These are phyloP conservation scores for Rhinolophus ferrumequinum DNA, from an alignment of 2,113 vertebrate genomes.

Conservation along the genomic window DNA sequence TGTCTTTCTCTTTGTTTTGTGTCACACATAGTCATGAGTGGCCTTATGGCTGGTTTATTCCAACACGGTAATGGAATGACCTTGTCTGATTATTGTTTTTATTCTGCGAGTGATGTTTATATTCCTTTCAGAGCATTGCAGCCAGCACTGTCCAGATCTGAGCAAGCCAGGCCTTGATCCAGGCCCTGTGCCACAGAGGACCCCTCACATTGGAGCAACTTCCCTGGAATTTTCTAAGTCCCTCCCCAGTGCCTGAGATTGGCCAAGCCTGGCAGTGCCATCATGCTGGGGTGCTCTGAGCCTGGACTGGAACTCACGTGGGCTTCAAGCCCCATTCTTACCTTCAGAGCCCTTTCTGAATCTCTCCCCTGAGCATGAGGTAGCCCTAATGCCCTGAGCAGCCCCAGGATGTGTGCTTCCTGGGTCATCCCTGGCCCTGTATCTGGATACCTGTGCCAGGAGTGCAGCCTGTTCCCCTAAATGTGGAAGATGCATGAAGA, in stretches of 20 bases:
- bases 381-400: fast-evolving
- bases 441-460: background rate
- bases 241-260: background rate
- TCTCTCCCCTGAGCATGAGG: no score
- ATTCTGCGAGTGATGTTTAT: background rate
- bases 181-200: background rate
- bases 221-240: background rate
- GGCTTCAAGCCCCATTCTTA: background rate
- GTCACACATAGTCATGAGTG: background rate
- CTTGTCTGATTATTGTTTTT: background rate
- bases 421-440: fast-evolving
- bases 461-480: background rate
- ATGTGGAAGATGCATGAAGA: no score
- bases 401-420: fast-evolving
- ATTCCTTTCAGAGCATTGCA: background rate
- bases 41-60: background rate
- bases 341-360: background rate
- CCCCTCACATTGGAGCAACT: background rate
- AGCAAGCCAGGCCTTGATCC: no score
- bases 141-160: background rate
- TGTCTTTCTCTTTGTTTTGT: background rate
- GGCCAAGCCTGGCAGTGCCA: background rate
- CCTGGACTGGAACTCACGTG: background rate
- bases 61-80: background rate
- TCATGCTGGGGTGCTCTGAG: fast-evolving